These are phyloP conservation scores for Monopis laevigella DNA, from an alignment of 2,888 invertebrate species.

Conservation along the genomic window DNA sequence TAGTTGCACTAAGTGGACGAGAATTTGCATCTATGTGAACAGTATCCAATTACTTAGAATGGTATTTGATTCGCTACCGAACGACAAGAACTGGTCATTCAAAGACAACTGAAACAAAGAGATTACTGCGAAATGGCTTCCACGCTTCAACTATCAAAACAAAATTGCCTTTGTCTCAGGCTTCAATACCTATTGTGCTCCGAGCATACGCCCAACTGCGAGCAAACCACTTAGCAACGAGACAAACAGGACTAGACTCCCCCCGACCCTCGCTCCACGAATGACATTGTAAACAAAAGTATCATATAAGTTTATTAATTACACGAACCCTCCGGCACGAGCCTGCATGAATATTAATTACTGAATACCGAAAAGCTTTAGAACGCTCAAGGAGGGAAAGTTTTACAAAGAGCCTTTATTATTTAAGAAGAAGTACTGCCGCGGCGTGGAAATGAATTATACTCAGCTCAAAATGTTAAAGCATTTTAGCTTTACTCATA, in stretches of 20 bases:
- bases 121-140: not conserved
- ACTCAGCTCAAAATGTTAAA: conserved; percentile 26
- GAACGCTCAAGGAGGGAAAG: conserved; percentile 66
- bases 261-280: conserved; percentile 35
- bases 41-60: no score
- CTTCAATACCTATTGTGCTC: conserved; percentile 4
- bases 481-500: conserved; percentile 28
- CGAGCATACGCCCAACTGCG: conserved; percentile 9
- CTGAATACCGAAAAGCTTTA: conserved; percentile 65
- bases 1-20: no score
- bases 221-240: conserved; percentile 23
- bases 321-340: conserved; percentile 60
- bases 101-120: conserved; percentile 4
- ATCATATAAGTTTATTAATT: conserved; percentile 69
- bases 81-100: not conserved
- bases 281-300: conserved; percentile 67
- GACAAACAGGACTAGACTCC: conserved; percentile 8
- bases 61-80: not conserved
- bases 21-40: no score
- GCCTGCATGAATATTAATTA: conserved; percentile 67
- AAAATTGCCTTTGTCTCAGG: conserved; percentile 8
- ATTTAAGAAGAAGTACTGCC: conserved; percentile 64
- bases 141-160: conserved; percentile 1
- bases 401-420: conserved; percentile 68
- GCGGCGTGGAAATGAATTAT: conserved; percentile 59